Evolutionary conservation across 2,888 invertebrate genomes (phyloP).

Genomic region (Stenodera caucasica): DNA sequence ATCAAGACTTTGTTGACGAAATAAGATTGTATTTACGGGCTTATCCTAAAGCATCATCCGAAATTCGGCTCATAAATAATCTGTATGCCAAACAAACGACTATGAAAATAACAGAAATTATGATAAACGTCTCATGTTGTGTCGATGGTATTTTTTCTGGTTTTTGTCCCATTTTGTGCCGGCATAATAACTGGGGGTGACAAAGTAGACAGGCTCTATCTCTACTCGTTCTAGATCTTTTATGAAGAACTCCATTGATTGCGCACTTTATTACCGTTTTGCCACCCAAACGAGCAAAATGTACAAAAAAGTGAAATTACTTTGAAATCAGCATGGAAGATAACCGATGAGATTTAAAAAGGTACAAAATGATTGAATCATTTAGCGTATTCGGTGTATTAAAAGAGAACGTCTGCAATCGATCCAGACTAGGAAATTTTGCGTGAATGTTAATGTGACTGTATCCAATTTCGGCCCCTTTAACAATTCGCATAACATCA

Average conservation of each 20-base stretch:
- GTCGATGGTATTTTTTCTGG: too few relatives aligned
- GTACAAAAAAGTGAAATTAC: neutral
- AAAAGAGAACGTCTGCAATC: neutral
- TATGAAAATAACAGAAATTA: too few relatives aligned
- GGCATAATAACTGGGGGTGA: too few relatives aligned
- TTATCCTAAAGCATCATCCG: too few relatives aligned
- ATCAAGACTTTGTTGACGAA: neutral
- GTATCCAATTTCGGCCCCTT: neutral
- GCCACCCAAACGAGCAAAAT: neutral
- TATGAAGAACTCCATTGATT: neutral
- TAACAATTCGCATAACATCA: constrained; percentile 1
- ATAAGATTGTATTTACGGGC: too few relatives aligned
- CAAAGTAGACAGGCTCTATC: neutral
- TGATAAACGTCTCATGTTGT: too few relatives aligned
- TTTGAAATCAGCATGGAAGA: neutral
- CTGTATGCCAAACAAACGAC: too few relatives aligned
- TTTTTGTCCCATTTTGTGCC: too few relatives aligned
- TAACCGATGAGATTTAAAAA: neutral
- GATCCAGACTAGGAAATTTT: neutral
- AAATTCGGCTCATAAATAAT: too few relatives aligned
- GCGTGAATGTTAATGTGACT: neutral
- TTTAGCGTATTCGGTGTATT: neutral
- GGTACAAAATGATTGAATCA: constrained; percentile 2
- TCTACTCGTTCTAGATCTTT: neutral
- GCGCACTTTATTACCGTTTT: neutral